phyloP scores from a whole-genome alignment of 2,888 invertebrate species.

The Leptinotarsa juncta region DNA sequence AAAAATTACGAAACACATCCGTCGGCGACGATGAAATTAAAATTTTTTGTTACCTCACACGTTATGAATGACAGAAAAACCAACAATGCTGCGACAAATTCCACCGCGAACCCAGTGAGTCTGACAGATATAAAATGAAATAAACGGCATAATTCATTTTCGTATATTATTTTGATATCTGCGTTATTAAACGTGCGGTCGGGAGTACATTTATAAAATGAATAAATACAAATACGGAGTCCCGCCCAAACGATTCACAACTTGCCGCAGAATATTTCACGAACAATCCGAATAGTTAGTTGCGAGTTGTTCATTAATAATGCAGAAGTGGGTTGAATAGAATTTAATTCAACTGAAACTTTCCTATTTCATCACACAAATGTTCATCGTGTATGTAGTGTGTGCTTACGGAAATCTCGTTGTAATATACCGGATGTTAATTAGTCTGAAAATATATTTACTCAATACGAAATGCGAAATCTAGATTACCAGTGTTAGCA shows the following conservation, averaged over 20 bases:
- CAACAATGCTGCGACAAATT: constrained; percentile 26
- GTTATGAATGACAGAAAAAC: constrained; percentile 30
- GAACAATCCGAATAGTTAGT: constrained; percentile 21
- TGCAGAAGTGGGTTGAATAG: constrained; percentile 13
- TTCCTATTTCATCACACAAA: constrained; percentile 1
- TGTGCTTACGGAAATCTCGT: too few relatives aligned
- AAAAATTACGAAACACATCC: constrained; percentile 18
- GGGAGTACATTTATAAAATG: constrained; percentile 18
- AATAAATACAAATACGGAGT: constrained; percentile 20
- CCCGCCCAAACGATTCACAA: neutral
- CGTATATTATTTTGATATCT: constrained; percentile 22
- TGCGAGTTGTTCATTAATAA: constrained; percentile 21
- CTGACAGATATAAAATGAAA: constrained; percentile 28
- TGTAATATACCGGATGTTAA: too few relatives aligned
- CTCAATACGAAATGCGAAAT: too few relatives aligned
- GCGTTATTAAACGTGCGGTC: constrained; percentile 18
- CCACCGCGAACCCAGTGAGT: constrained; percentile 20
- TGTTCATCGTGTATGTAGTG: neutral
- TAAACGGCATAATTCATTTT: constrained; percentile 24
- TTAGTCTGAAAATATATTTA: too few relatives aligned
- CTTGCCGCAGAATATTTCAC: constrained; percentile 18
- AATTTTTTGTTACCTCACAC: constrained; percentile 14
- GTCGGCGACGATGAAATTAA: constrained; percentile 15
- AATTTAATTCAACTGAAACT: constrained; percentile 14
- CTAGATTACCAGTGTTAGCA: too few relatives aligned